Base-by-base conservation (phyloP, 2,888 invertebrate genomes). In the Lasioglossum morio region DNA sequence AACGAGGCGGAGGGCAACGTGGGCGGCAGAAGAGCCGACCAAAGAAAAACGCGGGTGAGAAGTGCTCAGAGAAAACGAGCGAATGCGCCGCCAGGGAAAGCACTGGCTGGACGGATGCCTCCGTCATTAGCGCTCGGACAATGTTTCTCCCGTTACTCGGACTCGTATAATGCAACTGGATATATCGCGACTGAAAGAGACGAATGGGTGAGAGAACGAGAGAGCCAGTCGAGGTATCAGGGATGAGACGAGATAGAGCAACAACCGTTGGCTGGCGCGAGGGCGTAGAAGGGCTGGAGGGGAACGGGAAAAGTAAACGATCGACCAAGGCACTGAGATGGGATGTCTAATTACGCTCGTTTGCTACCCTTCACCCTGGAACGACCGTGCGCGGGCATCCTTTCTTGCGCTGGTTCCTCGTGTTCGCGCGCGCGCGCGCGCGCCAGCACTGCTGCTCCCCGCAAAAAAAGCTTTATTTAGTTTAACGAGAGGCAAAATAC, bases 301-400 rank as follows among this genome's bases (percentile, higher is more conserved):
- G 53, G 43, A 27, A 23, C 30, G 63, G 78, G 48, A n/a, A 85
- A 77, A 79, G 87, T 77, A 85, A 79, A 85, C 87, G 90, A 90
- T 86, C 82, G 88, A 82, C 40, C 81, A 53, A 79, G 79, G 82
- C 73, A 86, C 83, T 57, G 85, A 83, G 91, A 87, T 82, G 87
- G 88, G 88, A 88, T 91, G 90, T 88, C 92, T 92, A 92, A 92
- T 92, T 91, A 92, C 90, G 85, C 89, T 92, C 92, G 89, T 92
- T 91, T 91, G 87, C 90, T 87, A 90, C 87, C 87, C 86, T 86
- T 86, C 89, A 69, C 76, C 72, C 78, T 69, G 77, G 70, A 79
- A 81, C 84, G 82, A 79, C 76, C 75, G 75, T 48, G 72, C 69
- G 37, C 48, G 63, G 46, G 73, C 85, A 84, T 87, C 87, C 75